Percentiles rank a stretch among this genome's conserved stretches.
These are phyloP conservation scores for Drosophila bifasciata DNA, from an alignment of 1,140 invertebrate species.

Conservation along the genomic window DNA sequence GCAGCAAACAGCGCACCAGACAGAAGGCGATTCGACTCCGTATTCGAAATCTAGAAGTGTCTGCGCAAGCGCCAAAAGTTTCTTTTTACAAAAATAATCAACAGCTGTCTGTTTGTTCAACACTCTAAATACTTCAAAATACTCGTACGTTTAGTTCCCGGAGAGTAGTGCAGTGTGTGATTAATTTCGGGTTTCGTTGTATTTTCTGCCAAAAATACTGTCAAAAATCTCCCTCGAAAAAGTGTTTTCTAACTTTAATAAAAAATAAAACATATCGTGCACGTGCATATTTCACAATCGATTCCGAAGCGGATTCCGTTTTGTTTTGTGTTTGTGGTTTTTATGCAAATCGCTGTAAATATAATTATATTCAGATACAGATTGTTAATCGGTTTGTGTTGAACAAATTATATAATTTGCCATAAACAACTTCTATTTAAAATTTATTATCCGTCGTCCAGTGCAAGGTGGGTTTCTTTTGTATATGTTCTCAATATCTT, in stretches of 20 bases:
- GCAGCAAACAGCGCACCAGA: slow-evolving; percentile 9
- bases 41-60: slow-evolving; percentile 38
- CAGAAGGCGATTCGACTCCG: slow-evolving; percentile 20
- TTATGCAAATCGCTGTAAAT: slow-evolving; percentile 46
- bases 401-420: slow-evolving; percentile 69
- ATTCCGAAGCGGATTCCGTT: slow-evolving; percentile 13
- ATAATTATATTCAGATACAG: slow-evolving; percentile 28
- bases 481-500: slow-evolving; percentile 4
- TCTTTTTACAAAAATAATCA: slow-evolving; percentile 49
- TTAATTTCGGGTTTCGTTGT: slow-evolving; percentile 6
- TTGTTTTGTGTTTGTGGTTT: slow-evolving; percentile 39
- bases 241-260: not conserved
- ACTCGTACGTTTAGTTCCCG: slow-evolving; percentile 12
- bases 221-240: slow-evolving; percentile 9
- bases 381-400: slow-evolving; percentile 40
- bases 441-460: slow-evolving; percentile 46
- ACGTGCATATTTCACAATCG: slow-evolving; percentile 34
- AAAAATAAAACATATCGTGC: slow-evolving; percentile 7
- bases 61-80: slow-evolving; percentile 61
- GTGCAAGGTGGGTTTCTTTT: slow-evolving; percentile 59
- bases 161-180: slow-evolving; percentile 16
- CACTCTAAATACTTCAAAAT: too few species aligned
- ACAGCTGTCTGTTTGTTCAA: slow-evolving; percentile 46
- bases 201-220: too few species aligned
- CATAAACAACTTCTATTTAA: slow-evolving; percentile 50